These are phyloP conservation scores for Nanorana parkeri DNA, from an alignment of 2,113 vertebrate species.

Conservation along the genomic window DNA sequence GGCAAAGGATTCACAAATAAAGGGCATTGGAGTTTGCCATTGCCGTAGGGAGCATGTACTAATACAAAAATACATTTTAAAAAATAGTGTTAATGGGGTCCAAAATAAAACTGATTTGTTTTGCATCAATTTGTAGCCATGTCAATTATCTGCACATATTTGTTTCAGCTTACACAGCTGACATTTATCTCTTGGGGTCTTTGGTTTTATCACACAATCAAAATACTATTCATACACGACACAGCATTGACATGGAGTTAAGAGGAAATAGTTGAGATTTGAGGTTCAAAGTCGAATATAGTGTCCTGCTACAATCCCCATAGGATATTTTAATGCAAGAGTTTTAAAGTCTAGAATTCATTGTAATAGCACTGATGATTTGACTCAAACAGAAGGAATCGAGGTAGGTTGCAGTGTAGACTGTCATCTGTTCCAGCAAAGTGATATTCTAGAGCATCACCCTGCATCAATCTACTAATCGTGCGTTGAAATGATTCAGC, in stretches of 20 bases:
- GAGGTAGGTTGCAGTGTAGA: slow-evolving; percentile 11
- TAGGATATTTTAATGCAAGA: slow-evolving; percentile 25
- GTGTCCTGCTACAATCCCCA: slow-evolving; percentile 37
- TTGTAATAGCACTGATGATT: slow-evolving; percentile 32
- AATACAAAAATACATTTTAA: too few species aligned
- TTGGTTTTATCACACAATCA: slow-evolving; percentile 35
- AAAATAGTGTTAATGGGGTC: too few species aligned
- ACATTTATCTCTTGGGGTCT: slow-evolving; percentile 30
- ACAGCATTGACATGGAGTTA: slow-evolving; percentile 34
- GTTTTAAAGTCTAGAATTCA: slow-evolving; percentile 23
- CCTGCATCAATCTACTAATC: too few species aligned
- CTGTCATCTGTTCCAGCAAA: slow-evolving; percentile 18
- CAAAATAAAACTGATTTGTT: slow-evolving; percentile 17
- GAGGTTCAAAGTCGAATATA: slow-evolving; percentile 36
- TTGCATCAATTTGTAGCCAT: slow-evolving; percentile 25
- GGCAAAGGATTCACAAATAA: too few species aligned
- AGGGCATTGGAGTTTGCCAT: too few species aligned
- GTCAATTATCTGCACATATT: slow-evolving; percentile 37
- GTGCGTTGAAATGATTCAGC: too few species aligned
- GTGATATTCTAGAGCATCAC: too few species aligned
- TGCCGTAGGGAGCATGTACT: too few species aligned
- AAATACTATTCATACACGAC: slow-evolving; percentile 42
- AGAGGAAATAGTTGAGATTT: slow-evolving; percentile 41
- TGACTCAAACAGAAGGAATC: slow-evolving; percentile 13
- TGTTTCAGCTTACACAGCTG: slow-evolving; percentile 37